Percentiles rank a stretch among this genome's conserved stretches.
Evolutionary conservation across 2,797 vertebrate species (phyloP).

Genomic region (Thunnus albacares): DNA sequence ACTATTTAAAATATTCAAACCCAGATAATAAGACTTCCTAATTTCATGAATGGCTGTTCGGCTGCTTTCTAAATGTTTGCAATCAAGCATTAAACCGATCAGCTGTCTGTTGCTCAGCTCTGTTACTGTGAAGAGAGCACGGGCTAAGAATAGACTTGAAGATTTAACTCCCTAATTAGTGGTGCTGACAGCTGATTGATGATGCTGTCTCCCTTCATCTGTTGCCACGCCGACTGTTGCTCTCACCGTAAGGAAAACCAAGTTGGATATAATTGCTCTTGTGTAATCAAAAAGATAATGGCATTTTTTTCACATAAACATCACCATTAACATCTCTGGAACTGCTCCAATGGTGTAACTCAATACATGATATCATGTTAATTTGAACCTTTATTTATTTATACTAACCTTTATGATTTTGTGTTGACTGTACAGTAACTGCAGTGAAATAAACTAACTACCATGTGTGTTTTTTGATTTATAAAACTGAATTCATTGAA

Average conservation of each 20-base stretch:
- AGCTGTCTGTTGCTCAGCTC: conserved; percentile 56
- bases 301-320: neutral
- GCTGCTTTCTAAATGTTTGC: conserved; percentile 20
- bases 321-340: neutral
- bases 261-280: conserved; percentile 18
- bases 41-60: conserved; percentile 22
- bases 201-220: conserved; percentile 37
- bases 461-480: neutral
- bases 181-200: conserved; percentile 68
- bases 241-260: conserved; percentile 27
- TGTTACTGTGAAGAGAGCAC: conserved; percentile 39
- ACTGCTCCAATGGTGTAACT: neutral
- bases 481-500: neutral
- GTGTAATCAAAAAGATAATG: neutral
- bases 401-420: neutral
- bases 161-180: conserved; percentile 64
- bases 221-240: conserved; percentile 22
- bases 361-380: neutral
- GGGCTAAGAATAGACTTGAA: conserved; percentile 69
- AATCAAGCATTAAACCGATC: conserved; percentile 17
- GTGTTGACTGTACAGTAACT: neutral
- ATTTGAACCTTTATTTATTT: neutral
- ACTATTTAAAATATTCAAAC: neutral
- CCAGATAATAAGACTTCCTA: neutral
- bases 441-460: neutral